Evolutionary conservation across 2,888 invertebrate species (phyloP).

Genomic region (Megamerina dolium): DNA sequence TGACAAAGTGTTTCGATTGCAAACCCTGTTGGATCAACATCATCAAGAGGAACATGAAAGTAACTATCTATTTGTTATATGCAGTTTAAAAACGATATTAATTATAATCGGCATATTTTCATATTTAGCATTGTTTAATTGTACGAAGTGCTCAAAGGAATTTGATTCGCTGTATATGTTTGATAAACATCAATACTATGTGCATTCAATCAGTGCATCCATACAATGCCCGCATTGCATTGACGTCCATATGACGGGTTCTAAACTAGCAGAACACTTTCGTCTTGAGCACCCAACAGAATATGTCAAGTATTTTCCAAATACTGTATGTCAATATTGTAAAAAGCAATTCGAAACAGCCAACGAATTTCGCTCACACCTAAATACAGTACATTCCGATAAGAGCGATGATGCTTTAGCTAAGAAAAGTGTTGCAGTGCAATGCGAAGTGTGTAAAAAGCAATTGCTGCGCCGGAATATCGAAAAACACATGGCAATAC

Average conservation of each 20-base stretch:
- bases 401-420: background rate
- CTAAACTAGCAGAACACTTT: slow-evolving; percentile 11
- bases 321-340: slow-evolving; percentile 11
- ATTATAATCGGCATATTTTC: background rate
- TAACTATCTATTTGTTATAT: background rate
- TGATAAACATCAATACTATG: slow-evolving; percentile 9
- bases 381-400: slow-evolving; percentile 15
- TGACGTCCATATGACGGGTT: slow-evolving; percentile 1
- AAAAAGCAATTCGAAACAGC: slow-evolving; percentile 13
- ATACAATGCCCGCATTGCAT: slow-evolving; percentile 12
- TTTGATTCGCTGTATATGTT: slow-evolving; percentile 5
- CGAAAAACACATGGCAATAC: slow-evolving; percentile 21
- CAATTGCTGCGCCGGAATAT: slow-evolving; percentile 21
- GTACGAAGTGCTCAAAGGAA: slow-evolving; percentile 11
- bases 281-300: slow-evolving; percentile 14
- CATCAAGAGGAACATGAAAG: slow-evolving; percentile 8
- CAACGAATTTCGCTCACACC: slow-evolving; percentile 15
- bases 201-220: slow-evolving; percentile 10
- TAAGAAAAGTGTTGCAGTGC: slow-evolving; percentile 2
- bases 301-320: slow-evolving; percentile 10
- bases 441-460: slow-evolving; percentile 22
- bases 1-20: slow-evolving; percentile 3
- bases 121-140: slow-evolving; percentile 7
- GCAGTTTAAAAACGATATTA: background rate
- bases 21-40: slow-evolving; percentile 3